A percentile compares a stretch with the other conserved stretches of the same genome.
Evolutionary conservation across 1,140 invertebrate genomes (phyloP).

Genomic region (Apis cerana): DNA sequence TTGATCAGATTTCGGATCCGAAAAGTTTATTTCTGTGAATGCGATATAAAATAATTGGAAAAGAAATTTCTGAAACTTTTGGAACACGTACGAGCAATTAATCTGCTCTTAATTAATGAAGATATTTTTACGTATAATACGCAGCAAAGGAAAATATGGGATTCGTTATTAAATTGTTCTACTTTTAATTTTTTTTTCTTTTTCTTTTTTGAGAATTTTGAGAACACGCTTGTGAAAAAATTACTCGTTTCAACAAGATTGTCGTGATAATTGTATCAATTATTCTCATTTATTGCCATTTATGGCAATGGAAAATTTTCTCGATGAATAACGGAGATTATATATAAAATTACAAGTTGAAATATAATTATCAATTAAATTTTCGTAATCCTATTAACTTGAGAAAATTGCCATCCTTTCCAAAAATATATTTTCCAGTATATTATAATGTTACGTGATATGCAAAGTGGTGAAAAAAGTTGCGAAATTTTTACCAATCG

Average conservation of each 20-base stretch:
- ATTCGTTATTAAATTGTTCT: neutral
- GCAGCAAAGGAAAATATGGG: neutral
- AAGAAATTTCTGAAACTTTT: neutral
- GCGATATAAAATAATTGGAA: slow-evolving; percentile 9
- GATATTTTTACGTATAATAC: neutral
- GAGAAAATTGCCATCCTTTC: no score
- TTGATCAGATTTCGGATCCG: no score
- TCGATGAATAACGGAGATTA: no score
- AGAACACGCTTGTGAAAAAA: neutral
- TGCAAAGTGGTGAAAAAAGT: no score
- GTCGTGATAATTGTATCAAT: neutral
- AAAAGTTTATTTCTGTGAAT: slow-evolving; percentile 12
- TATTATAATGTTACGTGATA: no score
- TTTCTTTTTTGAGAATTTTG: neutral
- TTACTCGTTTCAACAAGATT: neutral
- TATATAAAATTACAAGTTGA: no score
- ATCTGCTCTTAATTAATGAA: neutral
- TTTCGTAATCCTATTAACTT: neutral
- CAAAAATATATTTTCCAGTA: no score
- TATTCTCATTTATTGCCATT: neutral
- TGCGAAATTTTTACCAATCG: no score
- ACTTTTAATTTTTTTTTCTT: neutral
- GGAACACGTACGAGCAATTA: neutral
- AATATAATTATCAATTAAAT: neutral
- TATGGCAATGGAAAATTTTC: neutral